phyloP scores from a whole-genome alignment of 2,797 vertebrate genomes.

The Arrhamphus sclerolepis region DNA sequence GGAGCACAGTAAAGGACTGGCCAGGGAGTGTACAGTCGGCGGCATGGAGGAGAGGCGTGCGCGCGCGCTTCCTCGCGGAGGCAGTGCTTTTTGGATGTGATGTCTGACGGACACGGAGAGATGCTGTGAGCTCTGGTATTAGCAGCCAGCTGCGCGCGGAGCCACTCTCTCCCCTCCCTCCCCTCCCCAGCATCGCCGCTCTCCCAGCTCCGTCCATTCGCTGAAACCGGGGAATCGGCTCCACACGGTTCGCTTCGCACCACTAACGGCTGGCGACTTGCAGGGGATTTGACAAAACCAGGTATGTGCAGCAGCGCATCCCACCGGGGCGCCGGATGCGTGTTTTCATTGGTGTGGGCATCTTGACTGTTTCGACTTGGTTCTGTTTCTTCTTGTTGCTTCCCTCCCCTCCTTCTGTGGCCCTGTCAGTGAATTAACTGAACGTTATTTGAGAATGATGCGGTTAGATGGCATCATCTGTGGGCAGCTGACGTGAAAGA shows the following conservation, averaged over 20 bases:
- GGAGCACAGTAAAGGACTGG: constrained; percentile 20
- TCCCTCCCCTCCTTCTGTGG: constrained; percentile 64
- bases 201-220: constrained; percentile 58
- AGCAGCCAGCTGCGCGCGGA: constrained; percentile 82
- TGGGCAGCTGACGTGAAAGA: constrained; percentile 17
- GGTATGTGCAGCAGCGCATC: constrained; percentile 67
- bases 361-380: constrained; percentile 59
- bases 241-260: constrained; percentile 49
- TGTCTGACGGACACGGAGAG: constrained; percentile 73
- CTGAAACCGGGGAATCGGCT: constrained; percentile 61
- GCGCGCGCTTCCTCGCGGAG: constrained; percentile 44
- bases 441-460: constrained; percentile 58
- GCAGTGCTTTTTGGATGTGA: constrained; percentile 78
- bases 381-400: constrained; percentile 69
- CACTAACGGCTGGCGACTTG: constrained; percentile 46
- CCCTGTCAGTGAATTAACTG: constrained; percentile 67
- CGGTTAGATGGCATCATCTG: constrained; percentile 54
- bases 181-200: constrained; percentile 46
- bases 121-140: constrained; percentile 79
- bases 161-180: constrained; percentile 51
- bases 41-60: constrained; percentile 65
- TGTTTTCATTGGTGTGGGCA: constrained; percentile 52
- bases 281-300: constrained; percentile 61
- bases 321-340: constrained; percentile 26
- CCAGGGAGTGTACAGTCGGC: constrained; percentile 24